Conservation (phyloP, 2,113 vertebrate genomes). For the Phalacrocorax aristotelis region DNA sequence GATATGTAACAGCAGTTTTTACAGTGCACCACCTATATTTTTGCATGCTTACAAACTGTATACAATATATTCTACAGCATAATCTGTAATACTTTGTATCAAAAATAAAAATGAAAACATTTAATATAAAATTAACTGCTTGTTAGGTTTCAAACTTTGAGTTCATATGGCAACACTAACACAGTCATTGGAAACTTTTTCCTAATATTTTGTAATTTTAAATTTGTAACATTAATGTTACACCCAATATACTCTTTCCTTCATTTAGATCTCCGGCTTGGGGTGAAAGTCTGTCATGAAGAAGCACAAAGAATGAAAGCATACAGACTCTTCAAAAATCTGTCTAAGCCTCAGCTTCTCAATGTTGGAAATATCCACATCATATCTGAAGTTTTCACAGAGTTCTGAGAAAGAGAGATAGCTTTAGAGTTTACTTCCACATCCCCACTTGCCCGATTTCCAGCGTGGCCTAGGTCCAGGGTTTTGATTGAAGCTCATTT, state of each 20-base stretch:
- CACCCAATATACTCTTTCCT: background rate
- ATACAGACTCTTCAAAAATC: background rate
- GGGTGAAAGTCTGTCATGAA: background rate
- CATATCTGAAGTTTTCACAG: background rate
- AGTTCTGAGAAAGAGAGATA: conserved; percentile 15
- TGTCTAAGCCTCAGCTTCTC: background rate
- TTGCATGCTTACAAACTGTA: background rate
- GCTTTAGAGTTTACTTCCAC: conserved; percentile 8
- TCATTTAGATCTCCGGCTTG: rapidly evolving
- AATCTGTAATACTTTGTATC: background rate
- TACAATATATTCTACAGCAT: background rate
- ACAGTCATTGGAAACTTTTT: background rate
- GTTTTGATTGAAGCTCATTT: conserved; percentile 34
- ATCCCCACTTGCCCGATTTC: conserved; percentile 7
- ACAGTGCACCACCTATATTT: background rate
- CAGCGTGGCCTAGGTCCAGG: background rate
- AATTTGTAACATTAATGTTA: background rate
- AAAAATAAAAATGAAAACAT: background rate
- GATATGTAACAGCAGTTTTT: background rate
- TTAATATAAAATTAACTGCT: background rate
- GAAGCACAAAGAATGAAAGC: background rate
- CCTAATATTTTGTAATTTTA: background rate
- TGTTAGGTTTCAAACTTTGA: background rate
- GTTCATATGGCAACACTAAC: background rate
- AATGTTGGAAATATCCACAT: background rate